Base-by-base conservation (phyloP, 1,140 invertebrate species). In the Cotesia chilonis region DNA sequence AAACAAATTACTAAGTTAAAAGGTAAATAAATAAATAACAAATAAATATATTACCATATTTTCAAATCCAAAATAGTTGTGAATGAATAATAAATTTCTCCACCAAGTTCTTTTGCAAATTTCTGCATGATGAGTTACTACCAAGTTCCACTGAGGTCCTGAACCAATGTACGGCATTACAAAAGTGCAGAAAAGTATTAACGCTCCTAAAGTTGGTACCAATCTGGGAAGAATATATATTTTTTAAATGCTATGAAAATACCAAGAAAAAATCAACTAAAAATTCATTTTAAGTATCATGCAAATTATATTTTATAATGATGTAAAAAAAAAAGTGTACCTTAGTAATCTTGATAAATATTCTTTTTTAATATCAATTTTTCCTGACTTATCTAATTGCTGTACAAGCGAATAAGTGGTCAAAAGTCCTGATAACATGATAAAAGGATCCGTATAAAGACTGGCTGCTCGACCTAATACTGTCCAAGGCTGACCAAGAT, bases 371-470 rank as follows among this genome's bases (percentile, higher is more conserved):
- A 92, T 82, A 69, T 91, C 87, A 52, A 92, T 86, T 69, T 87
- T 88, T 1, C 89, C 89, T 77, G 82, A 88, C 66, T 74, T 88
- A 4, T 89, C 86, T 4, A 92, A 78, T 76, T 89, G 89, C 73
- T 90, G 89, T 7, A 92, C 76, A 3, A 93, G 88, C 5, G 90
- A 90, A 78, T 92, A 90, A 0, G 91, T 87, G 5, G 92, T 92
- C 47, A 94, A 80, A 47, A 92, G 89, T 6, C 92, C 93, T 63
- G 92, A 93, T 51, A 94, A 85, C 88, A 94, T 92, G 9, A 94
- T 89, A 76, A 94, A 94, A 20, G 91, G 91, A 83, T 94, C 93
- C 1, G 93, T 94, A 76, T 94, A 93, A 2, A 94, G 83, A 77
- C 92, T 93, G 0, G 93, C 92, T 1, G 92, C 92, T 59, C 92